Conservation (phyloP, 2,113 vertebrate genomes). For the Ailurus styani region DNA sequence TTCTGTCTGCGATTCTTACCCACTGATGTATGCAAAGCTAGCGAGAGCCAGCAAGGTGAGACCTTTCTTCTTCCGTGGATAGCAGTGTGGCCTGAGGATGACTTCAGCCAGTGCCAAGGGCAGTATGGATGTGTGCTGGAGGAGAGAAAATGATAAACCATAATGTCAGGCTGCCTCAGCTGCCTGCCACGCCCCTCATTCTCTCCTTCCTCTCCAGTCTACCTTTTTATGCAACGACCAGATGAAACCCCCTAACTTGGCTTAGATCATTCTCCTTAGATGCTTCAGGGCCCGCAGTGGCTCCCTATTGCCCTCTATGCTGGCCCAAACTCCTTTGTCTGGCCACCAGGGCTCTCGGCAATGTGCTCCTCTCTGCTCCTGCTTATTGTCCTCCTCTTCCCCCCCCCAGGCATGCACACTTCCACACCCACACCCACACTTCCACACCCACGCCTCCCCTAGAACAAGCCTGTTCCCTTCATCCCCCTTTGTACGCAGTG, state of each 20-base stretch:
- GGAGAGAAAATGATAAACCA: constrained; percentile 23
- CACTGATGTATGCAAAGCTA: constrained; percentile 68
- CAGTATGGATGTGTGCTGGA: constrained; percentile 79
- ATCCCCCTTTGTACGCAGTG: neutral
- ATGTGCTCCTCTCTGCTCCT: neutral
- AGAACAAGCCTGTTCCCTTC: neutral
- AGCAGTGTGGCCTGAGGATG: constrained; percentile 71
- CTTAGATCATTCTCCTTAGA: neutral
- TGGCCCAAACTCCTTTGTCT: neutral
- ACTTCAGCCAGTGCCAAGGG: constrained; percentile 77
- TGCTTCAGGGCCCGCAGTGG: too few relatives aligned
- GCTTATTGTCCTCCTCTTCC: neutral
- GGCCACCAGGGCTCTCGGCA: neutral
- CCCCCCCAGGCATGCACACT: neutral
- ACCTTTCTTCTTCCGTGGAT: constrained; percentile 79
- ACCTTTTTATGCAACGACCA: neutral
- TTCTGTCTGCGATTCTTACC: constrained; percentile 74
- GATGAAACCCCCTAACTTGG: neutral
- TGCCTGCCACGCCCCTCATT: fast-evolving
- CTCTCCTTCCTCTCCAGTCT: neutral
- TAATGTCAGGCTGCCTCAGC: fast-evolving
- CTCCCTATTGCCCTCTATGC: neutral
- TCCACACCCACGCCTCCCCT: neutral
- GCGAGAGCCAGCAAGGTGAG: constrained; percentile 63
- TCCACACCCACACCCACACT: fast-evolving